A percentile compares a stretch with the other conserved stretches of the same genome.
Conservation (phyloP, 2,113 vertebrate genomes). For the Gallinago jamesoni region DNA sequence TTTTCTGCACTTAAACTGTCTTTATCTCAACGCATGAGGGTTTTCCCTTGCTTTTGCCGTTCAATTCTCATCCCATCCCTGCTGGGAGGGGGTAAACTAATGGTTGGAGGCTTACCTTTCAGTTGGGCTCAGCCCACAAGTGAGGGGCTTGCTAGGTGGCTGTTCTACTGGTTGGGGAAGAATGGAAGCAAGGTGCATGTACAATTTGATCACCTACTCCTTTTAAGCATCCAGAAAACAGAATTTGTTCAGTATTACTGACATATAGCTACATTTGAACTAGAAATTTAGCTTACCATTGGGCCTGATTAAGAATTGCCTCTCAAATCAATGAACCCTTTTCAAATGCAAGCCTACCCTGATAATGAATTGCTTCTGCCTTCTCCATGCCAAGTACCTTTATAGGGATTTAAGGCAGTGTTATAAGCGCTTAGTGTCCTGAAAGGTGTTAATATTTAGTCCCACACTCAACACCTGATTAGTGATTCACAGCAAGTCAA, state of each 20-base stretch:
- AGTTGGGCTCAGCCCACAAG: background rate
- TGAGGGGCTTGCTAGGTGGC: background rate
- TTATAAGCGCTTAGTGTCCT: background rate
- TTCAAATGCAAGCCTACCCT: background rate
- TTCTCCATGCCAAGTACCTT: background rate
- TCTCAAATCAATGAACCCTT: background rate
- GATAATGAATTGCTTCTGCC: background rate
- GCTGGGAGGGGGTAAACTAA: fast-evolving
- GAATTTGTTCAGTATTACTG: background rate
- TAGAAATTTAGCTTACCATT: background rate
- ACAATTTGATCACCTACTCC: background rate
- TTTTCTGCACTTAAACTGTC: background rate
- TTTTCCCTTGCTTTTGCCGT: background rate
- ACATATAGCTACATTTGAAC: background rate
- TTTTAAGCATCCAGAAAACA: background rate
- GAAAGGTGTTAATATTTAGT: constrained; percentile 19
- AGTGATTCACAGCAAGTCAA: constrained; percentile 23
- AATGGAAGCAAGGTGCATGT: background rate
- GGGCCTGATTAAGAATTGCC: background rate
- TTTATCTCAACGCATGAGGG: background rate
- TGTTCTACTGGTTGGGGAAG: background rate
- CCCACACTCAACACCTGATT: background rate
- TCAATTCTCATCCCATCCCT: background rate
- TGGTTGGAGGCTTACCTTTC: background rate
- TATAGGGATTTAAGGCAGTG: background rate